Conservation (phyloP, 2,797 vertebrate genomes). For the Spinibarbus caldwelli region DNA sequence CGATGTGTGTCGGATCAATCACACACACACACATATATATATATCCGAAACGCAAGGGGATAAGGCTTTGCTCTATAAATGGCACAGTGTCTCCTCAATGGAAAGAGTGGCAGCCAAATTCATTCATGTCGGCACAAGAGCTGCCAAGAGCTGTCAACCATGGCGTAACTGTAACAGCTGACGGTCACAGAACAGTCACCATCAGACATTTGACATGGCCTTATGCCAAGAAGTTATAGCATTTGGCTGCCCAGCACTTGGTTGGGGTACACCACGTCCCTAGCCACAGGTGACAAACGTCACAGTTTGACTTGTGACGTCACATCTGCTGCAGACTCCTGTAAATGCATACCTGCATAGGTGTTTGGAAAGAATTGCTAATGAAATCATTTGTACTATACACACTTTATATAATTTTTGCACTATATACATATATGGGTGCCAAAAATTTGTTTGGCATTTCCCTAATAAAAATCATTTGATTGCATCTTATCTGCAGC, state of each 20-base stretch:
- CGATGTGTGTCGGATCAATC: neutral
- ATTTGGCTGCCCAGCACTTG: neutral
- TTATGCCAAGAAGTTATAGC: constrained; percentile 24
- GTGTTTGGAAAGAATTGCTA: neutral
- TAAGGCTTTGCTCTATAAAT: neutral
- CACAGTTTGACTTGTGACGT: neutral
- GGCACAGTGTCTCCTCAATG: constrained; percentile 11
- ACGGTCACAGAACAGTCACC: neutral
- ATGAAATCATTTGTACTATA: neutral
- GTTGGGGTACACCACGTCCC: constrained; percentile 57
- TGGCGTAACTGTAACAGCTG: constrained; percentile 13
- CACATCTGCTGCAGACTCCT: neutral
- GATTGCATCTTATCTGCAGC: neutral
- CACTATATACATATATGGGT: no score
- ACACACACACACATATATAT: no score
- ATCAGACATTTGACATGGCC: constrained; percentile 19
- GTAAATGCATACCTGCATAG: neutral
- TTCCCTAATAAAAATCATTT: neutral
- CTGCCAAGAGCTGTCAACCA: constrained; percentile 7
- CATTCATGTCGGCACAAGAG: constrained; percentile 14
- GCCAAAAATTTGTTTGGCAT: neutral
- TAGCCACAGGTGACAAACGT: neutral
- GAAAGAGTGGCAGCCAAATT: constrained; percentile 15
- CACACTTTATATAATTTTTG: no score
- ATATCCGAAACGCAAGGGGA: neutral